Conservation (phyloP, 2,888 invertebrate species). For the Sussaba pulchella region DNA sequence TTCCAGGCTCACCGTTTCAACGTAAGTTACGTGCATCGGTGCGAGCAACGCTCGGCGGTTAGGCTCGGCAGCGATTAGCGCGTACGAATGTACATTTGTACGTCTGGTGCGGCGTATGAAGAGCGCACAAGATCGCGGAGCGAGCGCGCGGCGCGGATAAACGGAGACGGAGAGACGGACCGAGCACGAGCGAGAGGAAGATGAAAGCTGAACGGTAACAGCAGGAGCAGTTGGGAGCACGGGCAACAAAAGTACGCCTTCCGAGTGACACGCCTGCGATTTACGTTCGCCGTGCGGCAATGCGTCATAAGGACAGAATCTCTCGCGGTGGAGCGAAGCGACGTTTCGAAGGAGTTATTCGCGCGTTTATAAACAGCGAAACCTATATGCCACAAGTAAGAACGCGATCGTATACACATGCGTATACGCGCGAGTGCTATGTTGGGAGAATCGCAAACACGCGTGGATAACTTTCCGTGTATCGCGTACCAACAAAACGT, state of each 20-base stretch:
- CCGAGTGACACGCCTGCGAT: slow-evolving; percentile 55
- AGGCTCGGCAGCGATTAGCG: slow-evolving; percentile 57
- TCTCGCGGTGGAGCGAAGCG: slow-evolving; percentile 2
- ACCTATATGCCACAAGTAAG: background rate
- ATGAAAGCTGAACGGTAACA: slow-evolving; percentile 37
- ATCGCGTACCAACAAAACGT: slow-evolving; percentile 8
- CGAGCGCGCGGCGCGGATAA: background rate
- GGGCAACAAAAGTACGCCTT: slow-evolving; percentile 30
- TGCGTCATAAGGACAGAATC: slow-evolving; percentile 52
- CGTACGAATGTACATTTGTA: slow-evolving; percentile 54
- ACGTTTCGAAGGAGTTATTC: slow-evolving; percentile 50
- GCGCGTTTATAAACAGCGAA: slow-evolving; percentile 44
- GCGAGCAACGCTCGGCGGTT: background rate
- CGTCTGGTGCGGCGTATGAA: slow-evolving; percentile 6
- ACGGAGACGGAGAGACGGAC: background rate
- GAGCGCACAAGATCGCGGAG: background rate
- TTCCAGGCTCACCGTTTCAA: background rate
- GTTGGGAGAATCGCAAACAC: slow-evolving; percentile 11
- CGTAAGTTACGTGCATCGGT: background rate
- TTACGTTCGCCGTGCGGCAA: slow-evolving; percentile 57
- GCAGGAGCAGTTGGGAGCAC: slow-evolving; percentile 28
- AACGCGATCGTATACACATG: background rate
- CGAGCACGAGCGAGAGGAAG: slow-evolving; percentile 5
- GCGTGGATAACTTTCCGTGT: slow-evolving; percentile 24
- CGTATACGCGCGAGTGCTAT: background rate